Evolutionary conservation across 2,888 invertebrate species (phyloP).

Genomic region (Timema cristinae): DNA sequence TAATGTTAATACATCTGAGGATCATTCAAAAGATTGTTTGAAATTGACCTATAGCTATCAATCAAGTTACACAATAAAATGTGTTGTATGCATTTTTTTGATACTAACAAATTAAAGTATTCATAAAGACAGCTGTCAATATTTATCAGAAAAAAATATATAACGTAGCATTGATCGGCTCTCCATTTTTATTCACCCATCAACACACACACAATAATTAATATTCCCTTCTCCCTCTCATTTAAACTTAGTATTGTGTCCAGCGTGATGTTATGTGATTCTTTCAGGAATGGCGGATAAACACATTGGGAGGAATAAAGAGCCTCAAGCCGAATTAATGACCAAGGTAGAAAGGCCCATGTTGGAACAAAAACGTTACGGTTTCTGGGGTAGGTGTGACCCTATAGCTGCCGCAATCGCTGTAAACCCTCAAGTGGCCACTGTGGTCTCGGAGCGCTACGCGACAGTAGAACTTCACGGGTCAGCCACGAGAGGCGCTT

Average conservation of each 20-base stretch:
- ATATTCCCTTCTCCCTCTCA: too few species aligned
- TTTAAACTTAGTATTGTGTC: neutral
- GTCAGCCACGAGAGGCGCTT: conserved; percentile 42
- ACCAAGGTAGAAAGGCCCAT: conserved; percentile 33
- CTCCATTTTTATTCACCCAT: neutral
- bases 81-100: too few species aligned
- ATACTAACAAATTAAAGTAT: too few species aligned
- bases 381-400: conserved; percentile 37
- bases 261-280: neutral
- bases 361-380: conserved; percentile 26
- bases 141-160: neutral
- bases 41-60: too few species aligned
- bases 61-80: too few species aligned
- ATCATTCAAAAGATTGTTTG: too few species aligned
- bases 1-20: too few species aligned
- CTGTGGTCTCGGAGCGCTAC: conserved; percentile 22
- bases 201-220: too few species aligned
- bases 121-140: too few species aligned
- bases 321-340: conserved; percentile 32
- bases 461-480: conserved; percentile 43
- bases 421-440: conserved; percentile 35
- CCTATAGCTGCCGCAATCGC: conserved; percentile 42
- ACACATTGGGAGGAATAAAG: conserved; percentile 32
- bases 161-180: neutral
- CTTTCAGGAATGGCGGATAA: conserved; percentile 35